Base-by-base conservation (phyloP, 2,888 invertebrate genomes). In the Idaea straminata region DNA sequence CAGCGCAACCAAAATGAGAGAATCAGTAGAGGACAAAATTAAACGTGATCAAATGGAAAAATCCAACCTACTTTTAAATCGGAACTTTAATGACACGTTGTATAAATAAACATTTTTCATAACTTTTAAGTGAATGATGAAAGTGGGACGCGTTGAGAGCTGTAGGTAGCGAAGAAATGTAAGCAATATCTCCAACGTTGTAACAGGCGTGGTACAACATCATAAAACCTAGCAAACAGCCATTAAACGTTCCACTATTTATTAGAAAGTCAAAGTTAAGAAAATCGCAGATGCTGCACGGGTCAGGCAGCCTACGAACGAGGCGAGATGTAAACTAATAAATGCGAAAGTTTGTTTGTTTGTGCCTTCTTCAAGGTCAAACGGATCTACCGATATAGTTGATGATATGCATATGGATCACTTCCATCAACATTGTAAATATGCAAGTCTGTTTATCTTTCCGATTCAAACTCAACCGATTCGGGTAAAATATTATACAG, bases 121-220 rank as follows among this genome's bases (percentile, higher is more conserved):
- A 76, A 70, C 72, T 77, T 74, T 67, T 65, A 72, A 75, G 70
- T 72, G 71, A 66, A 73, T 76, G 74, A 76, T 68, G 76, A 79
- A 83, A 79, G 71, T 80, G 63, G 77, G 76, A 63, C 77, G 66
- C 71, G 66, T 68, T 71, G 75, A 75, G 75, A 76, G 76, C n/a
- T n/a, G n/a, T 74, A 74, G 75, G 75, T 74, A 76, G 76, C 74
- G 73, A 73, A 71, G 73, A 71, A 73, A 75, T 73, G 69, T 67
- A 70, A 66, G 57, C 69, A 67, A 72, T 72, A 72, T 74, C 58
- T 77, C 69, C 69, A 74, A 76, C 70, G 72, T 67, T 67, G 47
- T 74, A 77, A 71, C 71, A 74, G 74, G 72, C 72, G 73, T 77
- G 66, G 72, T 63, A 66, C 57, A 69, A 62, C 65, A 64, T 69